phyloP scores from a whole-genome alignment of 2,797 vertebrate genomes.

The Liparis tanakae region DNA sequence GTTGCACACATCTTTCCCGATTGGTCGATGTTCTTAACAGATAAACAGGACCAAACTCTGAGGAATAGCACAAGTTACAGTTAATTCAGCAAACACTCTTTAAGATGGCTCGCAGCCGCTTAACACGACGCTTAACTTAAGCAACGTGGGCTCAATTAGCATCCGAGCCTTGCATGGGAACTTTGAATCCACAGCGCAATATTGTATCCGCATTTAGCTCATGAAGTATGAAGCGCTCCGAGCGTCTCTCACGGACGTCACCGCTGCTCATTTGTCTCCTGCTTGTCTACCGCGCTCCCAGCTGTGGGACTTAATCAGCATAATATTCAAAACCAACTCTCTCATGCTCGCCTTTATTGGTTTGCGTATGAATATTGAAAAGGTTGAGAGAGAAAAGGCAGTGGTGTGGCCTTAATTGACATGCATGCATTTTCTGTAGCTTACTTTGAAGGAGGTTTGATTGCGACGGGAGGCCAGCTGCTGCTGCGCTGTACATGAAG shows the following conservation, averaged over 20 bases:
- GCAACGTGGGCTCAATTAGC: not conserved
- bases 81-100: not conserved
- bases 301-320: conserved; percentile 57
- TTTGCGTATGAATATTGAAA: conserved; percentile 58
- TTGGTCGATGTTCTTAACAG: not conserved
- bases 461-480: not conserved
- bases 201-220: not conserved
- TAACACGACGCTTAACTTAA: not conserved
- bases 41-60: not conserved
- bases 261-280: conserved; percentile 26
- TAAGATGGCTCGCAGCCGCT: not conserved
- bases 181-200: not conserved
- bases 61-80: not conserved
- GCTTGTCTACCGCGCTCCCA: conserved; percentile 24
- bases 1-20: not conserved
- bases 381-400: conserved; percentile 29
- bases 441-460: too few species aligned
- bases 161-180: not conserved
- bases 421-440: too few species aligned
- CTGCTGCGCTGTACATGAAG: not conserved
- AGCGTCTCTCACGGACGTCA: conserved; percentile 33
- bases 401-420: conserved; percentile 13
- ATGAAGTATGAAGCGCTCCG: conserved; percentile 7
- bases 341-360: conserved; percentile 35
- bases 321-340: conserved; percentile 48